Evolutionary conservation across 2,888 invertebrate genomes (phyloP).

Genomic region (Melinaea menophilus): DNA sequence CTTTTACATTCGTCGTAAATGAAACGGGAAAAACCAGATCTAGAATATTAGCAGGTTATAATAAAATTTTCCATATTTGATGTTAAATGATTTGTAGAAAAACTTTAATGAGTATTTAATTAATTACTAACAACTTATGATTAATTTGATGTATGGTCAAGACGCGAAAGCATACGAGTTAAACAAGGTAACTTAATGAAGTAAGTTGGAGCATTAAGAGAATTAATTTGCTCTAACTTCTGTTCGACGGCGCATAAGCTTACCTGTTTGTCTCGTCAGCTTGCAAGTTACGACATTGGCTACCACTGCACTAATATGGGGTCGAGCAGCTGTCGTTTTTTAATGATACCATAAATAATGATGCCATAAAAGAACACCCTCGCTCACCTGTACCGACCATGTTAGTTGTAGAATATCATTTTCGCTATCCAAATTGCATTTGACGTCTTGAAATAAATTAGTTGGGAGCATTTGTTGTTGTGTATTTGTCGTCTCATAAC

Average conservation of each 20-base stretch:
- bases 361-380: constrained; percentile 43
- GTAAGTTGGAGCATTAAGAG: constrained; percentile 35
- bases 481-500: no score
- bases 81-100: constrained; percentile 51
- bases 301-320: constrained; percentile 46
- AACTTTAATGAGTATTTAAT: constrained; percentile 60
- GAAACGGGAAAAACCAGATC: constrained; percentile 45
- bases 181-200: constrained; percentile 28
- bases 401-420: constrained; percentile 42
- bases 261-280: constrained; percentile 40
- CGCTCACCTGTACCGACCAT: constrained; percentile 41
- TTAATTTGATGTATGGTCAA: constrained; percentile 37
- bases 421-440: constrained; percentile 36
- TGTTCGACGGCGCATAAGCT: constrained; percentile 41
- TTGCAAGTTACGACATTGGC: constrained; percentile 49
- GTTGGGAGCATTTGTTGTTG: no score
- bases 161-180: constrained; percentile 36
- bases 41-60: constrained; percentile 34
- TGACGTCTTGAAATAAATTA: no score
- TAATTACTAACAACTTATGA: constrained; percentile 48
- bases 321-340: constrained; percentile 49
- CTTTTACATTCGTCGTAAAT: constrained; percentile 53
- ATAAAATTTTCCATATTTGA: constrained; percentile 55
- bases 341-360: constrained; percentile 45
- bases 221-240: constrained; percentile 46